A percentile compares a stretch with the other conserved stretches of the same genome.
These are phyloP conservation scores for Phylloscopus whistleri DNA, from an alignment of 2,113 vertebrate genomes.

Conservation along the genomic window DNA sequence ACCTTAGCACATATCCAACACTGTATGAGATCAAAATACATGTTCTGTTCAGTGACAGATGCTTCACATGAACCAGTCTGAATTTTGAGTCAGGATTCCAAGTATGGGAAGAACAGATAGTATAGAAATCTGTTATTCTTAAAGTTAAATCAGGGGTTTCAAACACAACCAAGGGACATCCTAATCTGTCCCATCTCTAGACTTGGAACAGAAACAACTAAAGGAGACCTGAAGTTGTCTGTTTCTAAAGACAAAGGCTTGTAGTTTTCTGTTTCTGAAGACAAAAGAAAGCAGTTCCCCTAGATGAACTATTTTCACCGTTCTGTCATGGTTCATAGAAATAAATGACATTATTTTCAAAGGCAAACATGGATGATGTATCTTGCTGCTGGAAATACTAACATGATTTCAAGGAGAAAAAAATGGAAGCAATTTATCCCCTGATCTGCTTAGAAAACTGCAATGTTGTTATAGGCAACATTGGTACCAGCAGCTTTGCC, in stretches of 20 bases:
- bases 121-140: neutral
- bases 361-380: neutral
- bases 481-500: neutral
- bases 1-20: neutral
- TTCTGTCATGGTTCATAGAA: neutral
- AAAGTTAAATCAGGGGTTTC: neutral
- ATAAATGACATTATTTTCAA: neutral
- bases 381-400: neutral
- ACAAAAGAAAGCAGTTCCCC: neutral
- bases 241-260: neutral
- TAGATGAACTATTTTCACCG: neutral
- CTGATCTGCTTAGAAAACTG: neutral
- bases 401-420: neutral
- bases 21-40: neutral
- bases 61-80: neutral
- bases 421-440: neutral
- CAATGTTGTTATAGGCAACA: neutral
- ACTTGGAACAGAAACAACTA: neutral
- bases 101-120: neutral
- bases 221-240: neutral
- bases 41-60: neutral
- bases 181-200: neutral
- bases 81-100: neutral
- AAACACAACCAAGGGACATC: neutral
- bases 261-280: neutral